These are phyloP conservation scores for Amblyornis subalaris DNA, from an alignment of 2,113 vertebrate species.

Conservation along the genomic window DNA sequence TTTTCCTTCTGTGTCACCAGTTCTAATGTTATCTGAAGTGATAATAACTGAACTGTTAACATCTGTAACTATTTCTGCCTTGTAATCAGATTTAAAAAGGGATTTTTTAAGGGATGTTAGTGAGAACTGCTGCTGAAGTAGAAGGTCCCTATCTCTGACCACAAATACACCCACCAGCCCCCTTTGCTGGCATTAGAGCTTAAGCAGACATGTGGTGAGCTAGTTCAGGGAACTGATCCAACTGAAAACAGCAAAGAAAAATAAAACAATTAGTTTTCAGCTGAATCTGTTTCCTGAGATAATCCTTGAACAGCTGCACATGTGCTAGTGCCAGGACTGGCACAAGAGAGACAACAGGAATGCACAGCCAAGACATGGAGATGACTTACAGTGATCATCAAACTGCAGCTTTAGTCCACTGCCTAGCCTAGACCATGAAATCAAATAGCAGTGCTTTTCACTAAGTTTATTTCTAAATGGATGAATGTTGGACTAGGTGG, in stretches of 20 bases:
- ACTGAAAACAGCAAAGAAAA: conserved; percentile 47
- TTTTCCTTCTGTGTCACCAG: neutral
- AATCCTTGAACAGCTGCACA: conserved; percentile 56
- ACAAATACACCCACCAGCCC: neutral
- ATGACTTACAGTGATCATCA: conserved; percentile 1
- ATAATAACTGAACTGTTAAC: neutral
- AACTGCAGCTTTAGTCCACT: neutral
- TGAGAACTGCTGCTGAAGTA: neutral
- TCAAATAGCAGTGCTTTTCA: neutral
- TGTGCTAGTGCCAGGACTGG: neutral
- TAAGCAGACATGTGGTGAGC: conserved; percentile 1
- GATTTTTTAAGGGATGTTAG: neutral
- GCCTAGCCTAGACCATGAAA: neutral
- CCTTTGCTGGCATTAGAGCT: neutral
- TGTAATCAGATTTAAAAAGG: neutral
- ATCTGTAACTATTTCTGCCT: neutral
- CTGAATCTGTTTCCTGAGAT: conserved; percentile 55
- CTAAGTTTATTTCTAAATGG: neutral
- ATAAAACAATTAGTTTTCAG: conserved; percentile 54
- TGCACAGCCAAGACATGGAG: neutral
- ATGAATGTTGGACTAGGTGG: neutral
- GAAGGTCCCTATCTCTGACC: neutral
- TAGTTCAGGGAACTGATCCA: conserved; percentile 25
- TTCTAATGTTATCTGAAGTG: neutral
- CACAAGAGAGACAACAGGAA: conserved; percentile 4